Conservation (phyloP, 2,888 invertebrate species). For the Nowickia ferox region DNA sequence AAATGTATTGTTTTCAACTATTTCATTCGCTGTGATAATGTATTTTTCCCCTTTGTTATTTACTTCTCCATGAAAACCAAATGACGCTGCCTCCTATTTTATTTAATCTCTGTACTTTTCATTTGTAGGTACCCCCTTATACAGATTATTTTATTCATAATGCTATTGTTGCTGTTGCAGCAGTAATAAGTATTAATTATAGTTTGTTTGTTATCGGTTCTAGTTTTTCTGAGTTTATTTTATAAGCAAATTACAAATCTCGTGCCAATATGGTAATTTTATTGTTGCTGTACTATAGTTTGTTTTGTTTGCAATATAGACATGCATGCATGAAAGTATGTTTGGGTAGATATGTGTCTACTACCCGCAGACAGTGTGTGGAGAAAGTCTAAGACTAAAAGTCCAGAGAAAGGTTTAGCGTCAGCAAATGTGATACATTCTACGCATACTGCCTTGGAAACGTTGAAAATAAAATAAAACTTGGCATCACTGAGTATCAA, state of each 20-base stretch:
- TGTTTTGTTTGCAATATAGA: not conserved
- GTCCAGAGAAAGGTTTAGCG: no score
- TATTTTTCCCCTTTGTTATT: no score
- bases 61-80: constrained; percentile 1
- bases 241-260: constrained; percentile 64
- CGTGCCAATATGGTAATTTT: constrained; percentile 59
- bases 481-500: no score
- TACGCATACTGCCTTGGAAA: no score
- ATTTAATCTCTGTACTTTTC: constrained; percentile 43
- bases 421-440: no score
- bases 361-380: not conserved
- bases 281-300: constrained; percentile 21
- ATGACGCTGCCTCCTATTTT: constrained; percentile 45
- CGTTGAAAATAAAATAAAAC: no score
- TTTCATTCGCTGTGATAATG: no score
- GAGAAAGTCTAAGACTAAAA: not conserved
- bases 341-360: no score
- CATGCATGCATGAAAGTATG: not conserved
- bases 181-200: constrained; percentile 57
- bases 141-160: constrained; percentile 9
- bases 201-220: constrained; percentile 58
- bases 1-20: no score
- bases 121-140: constrained; percentile 3
- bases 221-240: constrained; percentile 49
- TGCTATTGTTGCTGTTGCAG: constrained; percentile 31